A percentile compares a stretch with the other conserved stretches of the same genome.
These are phyloP conservation scores for Himalopsyche tibetana DNA, from an alignment of 2,888 invertebrate species.

Conservation along the genomic window DNA sequence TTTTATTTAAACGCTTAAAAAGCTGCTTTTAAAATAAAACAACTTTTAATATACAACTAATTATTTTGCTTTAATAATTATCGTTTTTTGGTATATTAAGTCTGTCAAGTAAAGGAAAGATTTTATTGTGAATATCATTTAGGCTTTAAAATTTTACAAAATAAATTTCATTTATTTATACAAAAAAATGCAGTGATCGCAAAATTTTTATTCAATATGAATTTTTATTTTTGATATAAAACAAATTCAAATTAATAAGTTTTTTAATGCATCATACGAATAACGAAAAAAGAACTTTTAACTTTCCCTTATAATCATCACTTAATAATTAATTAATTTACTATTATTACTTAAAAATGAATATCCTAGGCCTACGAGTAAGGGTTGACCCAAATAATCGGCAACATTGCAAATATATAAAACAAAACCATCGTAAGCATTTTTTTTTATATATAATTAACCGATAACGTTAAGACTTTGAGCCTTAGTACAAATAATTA, in stretches of 20 bases:
- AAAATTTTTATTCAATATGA: too few relatives aligned
- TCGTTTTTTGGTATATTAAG: neutral
- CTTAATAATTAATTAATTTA: too few relatives aligned
- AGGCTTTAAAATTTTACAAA: too few relatives aligned
- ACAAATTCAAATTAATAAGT: too few relatives aligned
- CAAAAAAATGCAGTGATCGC: too few relatives aligned
- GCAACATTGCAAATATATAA: slow-evolving; percentile 36
- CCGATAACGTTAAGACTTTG: slow-evolving; percentile 8
- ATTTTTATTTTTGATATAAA: too few relatives aligned
- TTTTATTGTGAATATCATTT: too few relatives aligned
- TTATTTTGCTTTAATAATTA: neutral
- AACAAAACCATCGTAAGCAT: neutral
- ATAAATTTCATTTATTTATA: too few relatives aligned
- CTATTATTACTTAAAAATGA: too few relatives aligned
- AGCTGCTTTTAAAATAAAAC: neutral
- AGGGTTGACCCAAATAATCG: slow-evolving; percentile 31
- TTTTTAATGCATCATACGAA: too few relatives aligned
- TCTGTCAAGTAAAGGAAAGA: neutral
- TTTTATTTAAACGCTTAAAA: neutral
- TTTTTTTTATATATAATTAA: neutral
- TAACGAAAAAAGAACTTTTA: too few relatives aligned
- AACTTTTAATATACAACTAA: neutral
- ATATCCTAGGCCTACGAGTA: slow-evolving; percentile 7
- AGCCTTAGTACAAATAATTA: slow-evolving; percentile 37
- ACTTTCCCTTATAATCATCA: too few relatives aligned